Evolutionary conservation across 2,797 vertebrate genomes (phyloP), one percentile per base, ranked within the genome.

Genomic region (Triplophysa bombifrons): DNA sequence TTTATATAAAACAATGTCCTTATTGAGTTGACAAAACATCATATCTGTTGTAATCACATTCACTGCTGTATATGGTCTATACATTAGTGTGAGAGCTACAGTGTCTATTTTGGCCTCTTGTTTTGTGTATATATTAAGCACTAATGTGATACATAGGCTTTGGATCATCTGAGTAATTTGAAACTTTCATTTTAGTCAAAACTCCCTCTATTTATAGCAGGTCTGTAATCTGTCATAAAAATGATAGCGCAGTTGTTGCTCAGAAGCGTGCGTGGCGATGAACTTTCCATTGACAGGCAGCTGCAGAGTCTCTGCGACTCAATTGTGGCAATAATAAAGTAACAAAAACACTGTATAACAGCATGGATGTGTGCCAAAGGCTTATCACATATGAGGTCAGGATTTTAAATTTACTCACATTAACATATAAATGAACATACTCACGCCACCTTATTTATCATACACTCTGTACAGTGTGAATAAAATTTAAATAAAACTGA

Each of bases 181-280:
- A 85, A 77, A 81, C 81, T 80, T 81, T 87, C 60, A 68, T 80
- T 88, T 88, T 84, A 76, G 83, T 83, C 64, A 80, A 87, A 83
- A 71, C 78, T 30, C 50, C 34, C 27, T 68, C 86, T 90, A 90
- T 90, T 87, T 87, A 87, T 87, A 89, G 87, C 22, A 58, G 38
- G 34, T 72, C 22, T 72, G 67, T 83, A 84, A 87, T 85, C 85
- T 48, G 72, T 83, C 84, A 83, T 87, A 85, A 85, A 83, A 88
- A 66, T 72, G 82, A 85, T 79, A 78, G 78, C 87, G 80, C 92
- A 92, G 91, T 90, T 92, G 92, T 87, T 89, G 80, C 70, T 34
- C 70, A n/a, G 68, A 72, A 76, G 67, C 75, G 72, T 83, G 76
- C 64, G 77, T 64, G 78, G 25, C 27, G 72, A 79, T 50, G 61